Conservation (phyloP, 2,888 invertebrate genomes). For the Heliothis peltigera region DNA sequence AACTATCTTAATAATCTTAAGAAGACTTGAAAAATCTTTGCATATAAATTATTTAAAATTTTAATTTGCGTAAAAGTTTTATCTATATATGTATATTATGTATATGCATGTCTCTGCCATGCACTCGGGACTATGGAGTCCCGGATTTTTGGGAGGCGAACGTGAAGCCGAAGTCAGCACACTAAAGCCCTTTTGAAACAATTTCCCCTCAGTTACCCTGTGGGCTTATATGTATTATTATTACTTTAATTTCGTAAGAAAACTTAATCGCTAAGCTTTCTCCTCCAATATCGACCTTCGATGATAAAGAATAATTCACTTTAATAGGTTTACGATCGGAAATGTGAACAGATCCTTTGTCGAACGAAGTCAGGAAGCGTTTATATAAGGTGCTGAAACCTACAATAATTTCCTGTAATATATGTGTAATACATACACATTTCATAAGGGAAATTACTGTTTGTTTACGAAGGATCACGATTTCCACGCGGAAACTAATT, state of each 20-base stretch:
- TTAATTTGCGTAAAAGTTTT: no score
- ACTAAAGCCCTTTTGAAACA: no score
- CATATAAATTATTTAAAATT: no score
- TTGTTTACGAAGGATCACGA: slow-evolving; percentile 16
- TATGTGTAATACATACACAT: slow-evolving; percentile 37
- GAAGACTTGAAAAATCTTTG: no score
- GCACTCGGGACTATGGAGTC: no score
- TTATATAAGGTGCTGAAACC: slow-evolving; percentile 54
- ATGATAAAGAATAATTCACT: slow-evolving; percentile 26
- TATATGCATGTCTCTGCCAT: no score
- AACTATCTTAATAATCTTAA: no score
- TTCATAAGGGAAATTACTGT: slow-evolving; percentile 20
- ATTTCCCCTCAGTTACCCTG: no score
- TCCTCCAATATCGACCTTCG: slow-evolving; percentile 33
- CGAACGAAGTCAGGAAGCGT: slow-evolving; percentile 37
- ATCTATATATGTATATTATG: no score
- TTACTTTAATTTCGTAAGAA: slow-evolving; percentile 6
- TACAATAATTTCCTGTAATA: slow-evolving; percentile 44
- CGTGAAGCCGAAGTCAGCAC: no score
- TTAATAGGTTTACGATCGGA: slow-evolving; percentile 44
- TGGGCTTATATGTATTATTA: no score
- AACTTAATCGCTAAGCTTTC: slow-evolving; percentile 30
- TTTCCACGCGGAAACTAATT: slow-evolving; percentile 9
- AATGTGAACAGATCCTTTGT: slow-evolving; percentile 52
- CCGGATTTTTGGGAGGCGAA: no score